phyloP scores from a whole-genome alignment of 2,797 vertebrate genomes.

The Halcyon chelicuti region DNA sequence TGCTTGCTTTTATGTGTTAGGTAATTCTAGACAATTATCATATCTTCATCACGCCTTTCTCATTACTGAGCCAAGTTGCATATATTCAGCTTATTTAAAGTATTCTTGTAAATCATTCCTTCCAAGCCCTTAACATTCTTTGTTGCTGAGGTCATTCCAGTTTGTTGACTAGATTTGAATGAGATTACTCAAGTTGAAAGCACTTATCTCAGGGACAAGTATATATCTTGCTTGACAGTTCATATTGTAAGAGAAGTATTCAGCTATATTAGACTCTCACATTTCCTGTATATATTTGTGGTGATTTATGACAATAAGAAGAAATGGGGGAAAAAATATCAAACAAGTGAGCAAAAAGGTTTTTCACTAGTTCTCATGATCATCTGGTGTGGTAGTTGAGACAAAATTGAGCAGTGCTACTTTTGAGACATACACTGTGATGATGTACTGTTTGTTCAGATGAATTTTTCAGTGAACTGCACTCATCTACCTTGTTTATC shows the following conservation, averaged over 20 bases:
- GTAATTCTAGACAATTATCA: background rate
- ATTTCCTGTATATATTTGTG: background rate
- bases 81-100: background rate
- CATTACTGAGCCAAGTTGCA: background rate
- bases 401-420: background rate
- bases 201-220: background rate
- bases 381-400: background rate
- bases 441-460: background rate
- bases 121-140: background rate
- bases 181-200: background rate
- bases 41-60: background rate
- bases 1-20: background rate
- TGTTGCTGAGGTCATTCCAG: background rate
- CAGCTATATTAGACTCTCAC: background rate
- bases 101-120: background rate
- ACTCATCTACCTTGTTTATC: conserved; percentile 53
- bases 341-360: background rate
- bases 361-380: background rate
- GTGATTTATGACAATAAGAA: background rate
- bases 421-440: background rate
- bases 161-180: background rate
- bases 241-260: background rate
- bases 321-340: background rate
- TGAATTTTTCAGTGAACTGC: background rate
- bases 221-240: background rate